phyloP scores from a whole-genome alignment of 2,797 vertebrate genomes.

The Onychomys torridus region DNA sequence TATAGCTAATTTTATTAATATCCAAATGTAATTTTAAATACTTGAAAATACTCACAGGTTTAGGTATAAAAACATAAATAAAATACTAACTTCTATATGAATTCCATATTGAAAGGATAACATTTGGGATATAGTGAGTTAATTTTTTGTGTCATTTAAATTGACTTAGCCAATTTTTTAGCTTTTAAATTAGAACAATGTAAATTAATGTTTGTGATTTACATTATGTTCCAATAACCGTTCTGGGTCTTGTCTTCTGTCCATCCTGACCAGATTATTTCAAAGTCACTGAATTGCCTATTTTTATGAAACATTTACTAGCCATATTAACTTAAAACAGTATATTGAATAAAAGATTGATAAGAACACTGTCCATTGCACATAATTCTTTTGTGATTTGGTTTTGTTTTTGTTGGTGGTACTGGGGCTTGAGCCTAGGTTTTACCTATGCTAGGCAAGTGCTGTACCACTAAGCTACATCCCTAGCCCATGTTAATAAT shows the following conservation, averaged over 20 bases:
- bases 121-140: not conserved
- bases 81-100: slow-evolving; percentile 11
- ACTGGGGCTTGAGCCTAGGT: not conserved
- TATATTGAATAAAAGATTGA: not conserved
- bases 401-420: not conserved
- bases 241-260: not conserved
- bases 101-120: not conserved
- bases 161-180: slow-evolving; percentile 3
- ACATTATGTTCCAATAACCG: not conserved
- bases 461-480: not conserved
- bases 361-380: not conserved
- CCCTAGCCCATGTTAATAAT: not conserved
- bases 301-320: slow-evolving; percentile 13
- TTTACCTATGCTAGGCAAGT: not conserved
- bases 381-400: not conserved
- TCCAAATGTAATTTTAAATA: not conserved
- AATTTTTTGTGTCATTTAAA: slow-evolving; percentile 18
- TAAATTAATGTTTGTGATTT: not conserved
- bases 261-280: slow-evolving; percentile 12
- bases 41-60: slow-evolving; percentile 20
- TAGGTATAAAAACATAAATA: not conserved
- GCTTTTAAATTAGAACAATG: slow-evolving; percentile 5
- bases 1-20: not conserved
- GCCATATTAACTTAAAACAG: slow-evolving; percentile 32
- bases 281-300: not conserved